Base-by-base conservation (phyloP, 64 coral and sea anemone species). In the Porites australiensis region DNA sequence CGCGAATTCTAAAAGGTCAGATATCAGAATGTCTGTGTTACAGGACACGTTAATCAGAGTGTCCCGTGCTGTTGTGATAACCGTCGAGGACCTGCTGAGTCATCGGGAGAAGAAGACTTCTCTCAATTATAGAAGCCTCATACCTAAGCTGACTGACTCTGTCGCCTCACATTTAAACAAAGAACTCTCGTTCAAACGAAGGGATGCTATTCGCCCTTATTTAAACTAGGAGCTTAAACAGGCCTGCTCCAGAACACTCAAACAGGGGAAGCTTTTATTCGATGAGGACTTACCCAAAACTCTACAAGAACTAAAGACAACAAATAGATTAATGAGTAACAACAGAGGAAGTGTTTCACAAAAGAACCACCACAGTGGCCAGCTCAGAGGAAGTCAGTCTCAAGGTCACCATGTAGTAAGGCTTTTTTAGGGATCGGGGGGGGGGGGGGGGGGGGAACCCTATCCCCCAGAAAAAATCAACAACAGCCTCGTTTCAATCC, bases 151-250 rank as follows among this genome's bases (percentile, higher is more conserved):
- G 82, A 79, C 79, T 79, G 91, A 93, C 51, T 87, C 93, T 37
- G 75, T 82, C 55, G 93, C 93, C 77, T 54, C 90, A 47, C 87
- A 94, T 78, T 83, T 93, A 15, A 69, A 82, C 57, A 89, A 88
- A 18, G 92, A 94, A 74, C 58, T 94, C 50, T 94, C 86, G 20
- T 89, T 77, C 50, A 93, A 93, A 48, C 71, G 58, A 54, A 68
- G 73, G 82, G 87, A 94, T 22, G 79, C 93, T 46, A 89, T 94
- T 43, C 87, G 87, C 16, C 93, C 93, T 43, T 58, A 73, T 4
- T 72, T 88, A 37, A 71, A 94, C 75, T 43, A 68, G 21, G 92
- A 94, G 15, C 89, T 80, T 72, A 94, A 94, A 89, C 93, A 79
- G 83, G 62, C 75, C 43, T 94, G 79, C 67, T 89, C 87, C 85